Evolutionary conservation across 2,888 invertebrate genomes (phyloP).

Genomic region (Troglohyphantes excavatus): DNA sequence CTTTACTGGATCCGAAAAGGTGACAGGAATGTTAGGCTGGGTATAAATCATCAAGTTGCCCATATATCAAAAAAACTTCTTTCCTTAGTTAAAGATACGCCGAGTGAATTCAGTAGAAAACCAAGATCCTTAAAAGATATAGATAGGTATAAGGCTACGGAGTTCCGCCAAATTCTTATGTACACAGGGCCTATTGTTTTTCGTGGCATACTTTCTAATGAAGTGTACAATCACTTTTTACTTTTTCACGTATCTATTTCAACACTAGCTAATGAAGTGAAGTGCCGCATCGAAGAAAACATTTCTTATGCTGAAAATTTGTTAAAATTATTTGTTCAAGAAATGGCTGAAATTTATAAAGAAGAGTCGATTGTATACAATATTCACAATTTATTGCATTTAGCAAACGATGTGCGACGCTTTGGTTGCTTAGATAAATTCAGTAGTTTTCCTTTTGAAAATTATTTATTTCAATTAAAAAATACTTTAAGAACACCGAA

Average conservation of each 20-base stretch:
- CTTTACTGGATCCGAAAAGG: background rate
- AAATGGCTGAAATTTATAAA: background rate
- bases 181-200: constrained; percentile 37
- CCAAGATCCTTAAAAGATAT: background rate
- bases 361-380: constrained; percentile 11
- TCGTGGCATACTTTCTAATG: background rate
- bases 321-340: constrained; percentile 5
- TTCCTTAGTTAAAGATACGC: background rate
- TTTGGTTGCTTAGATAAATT: constrained; percentile 20
- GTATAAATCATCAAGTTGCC: no score
- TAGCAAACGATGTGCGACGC: constrained; percentile 13
- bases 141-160: constrained; percentile 31
- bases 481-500: background rate
- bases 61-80: no score
- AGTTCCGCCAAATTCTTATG: constrained; percentile 16
- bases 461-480: constrained; percentile 16
- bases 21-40: background rate
- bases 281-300: background rate
- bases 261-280: background rate
- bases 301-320: constrained; percentile 17
- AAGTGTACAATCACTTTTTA: constrained; percentile 16
- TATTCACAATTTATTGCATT: constrained; percentile 27
- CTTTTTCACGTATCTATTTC: constrained; percentile 23
- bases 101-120: background rate
- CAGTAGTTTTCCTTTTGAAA: constrained; percentile 41